These are phyloP conservation scores for Incurvaria masculella DNA, from an alignment of 2,888 invertebrate genomes.

Conservation along the genomic window DNA sequence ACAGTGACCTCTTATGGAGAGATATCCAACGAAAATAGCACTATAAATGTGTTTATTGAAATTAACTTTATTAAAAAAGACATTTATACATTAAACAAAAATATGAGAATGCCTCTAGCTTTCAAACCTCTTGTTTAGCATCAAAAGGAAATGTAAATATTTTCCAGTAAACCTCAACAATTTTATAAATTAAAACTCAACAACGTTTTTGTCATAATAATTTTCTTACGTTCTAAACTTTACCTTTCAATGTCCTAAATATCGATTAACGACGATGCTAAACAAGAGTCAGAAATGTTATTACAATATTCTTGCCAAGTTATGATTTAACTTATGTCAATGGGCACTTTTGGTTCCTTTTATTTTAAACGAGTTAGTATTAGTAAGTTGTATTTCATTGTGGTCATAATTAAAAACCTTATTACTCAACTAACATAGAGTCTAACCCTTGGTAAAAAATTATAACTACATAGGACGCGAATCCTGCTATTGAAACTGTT, in stretches of 20 bases:
- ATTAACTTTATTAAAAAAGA: conserved; percentile 55
- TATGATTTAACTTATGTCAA: conserved; percentile 51
- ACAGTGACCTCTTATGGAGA: conserved; percentile 52
- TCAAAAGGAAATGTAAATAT: conserved; percentile 34
- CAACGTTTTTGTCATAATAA: conserved; percentile 46
- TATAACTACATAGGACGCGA: background rate
- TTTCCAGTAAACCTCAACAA: conserved; percentile 49
- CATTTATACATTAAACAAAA: conserved; percentile 41
- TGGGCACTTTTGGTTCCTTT: conserved; percentile 60
- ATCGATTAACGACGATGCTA: conserved; percentile 44
- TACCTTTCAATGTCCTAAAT: conserved; percentile 47
- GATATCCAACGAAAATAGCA: conserved; percentile 56
- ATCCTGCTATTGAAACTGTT: conserved; percentile 13
- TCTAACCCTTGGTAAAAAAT: conserved; percentile 47
- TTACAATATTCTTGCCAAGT: background rate
- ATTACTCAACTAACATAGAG: conserved; percentile 45
- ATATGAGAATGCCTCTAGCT: conserved; percentile 45
- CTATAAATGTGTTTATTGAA: conserved; percentile 54
- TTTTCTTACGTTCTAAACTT: conserved; percentile 44
- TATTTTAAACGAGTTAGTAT: conserved; percentile 45
- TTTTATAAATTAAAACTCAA: conserved; percentile 52
- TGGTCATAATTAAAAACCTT: conserved; percentile 52
- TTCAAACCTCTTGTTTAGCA: conserved; percentile 47
- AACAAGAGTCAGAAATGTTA: conserved; percentile 37
- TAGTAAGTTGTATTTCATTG: conserved; percentile 46